These are phyloP conservation scores for Apis cerana DNA, from an alignment of 1,140 invertebrate genomes.

Conservation along the genomic window DNA sequence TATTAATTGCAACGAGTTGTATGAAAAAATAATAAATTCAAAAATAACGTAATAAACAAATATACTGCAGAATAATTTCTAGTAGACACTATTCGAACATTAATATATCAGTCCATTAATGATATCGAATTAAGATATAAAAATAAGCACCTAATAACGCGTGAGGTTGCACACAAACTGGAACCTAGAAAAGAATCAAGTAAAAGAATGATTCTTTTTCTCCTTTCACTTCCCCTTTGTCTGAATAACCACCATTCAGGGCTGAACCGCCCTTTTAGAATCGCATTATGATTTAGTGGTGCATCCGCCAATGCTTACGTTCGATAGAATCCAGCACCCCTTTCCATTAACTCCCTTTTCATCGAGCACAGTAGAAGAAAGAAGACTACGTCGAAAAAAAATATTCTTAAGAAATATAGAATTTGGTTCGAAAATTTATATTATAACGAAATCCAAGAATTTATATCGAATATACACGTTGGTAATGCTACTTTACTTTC, in stretches of 20 bases:
- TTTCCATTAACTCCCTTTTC: slow-evolving; percentile 44
- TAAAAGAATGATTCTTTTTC: slow-evolving; percentile 3
- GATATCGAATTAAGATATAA: background rate
- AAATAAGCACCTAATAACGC: background rate
- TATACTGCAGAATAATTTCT: no score
- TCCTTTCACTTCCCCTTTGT: slow-evolving; percentile 12
- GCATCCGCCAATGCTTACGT: slow-evolving; percentile 42
- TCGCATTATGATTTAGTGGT: slow-evolving; percentile 58
- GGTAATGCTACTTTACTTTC: no score
- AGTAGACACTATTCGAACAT: no score
- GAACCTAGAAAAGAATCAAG: background rate
- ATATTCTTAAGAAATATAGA: background rate
- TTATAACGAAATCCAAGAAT: background rate
- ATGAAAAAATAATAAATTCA: no score
- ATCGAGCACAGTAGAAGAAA: background rate
- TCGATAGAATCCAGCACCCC: slow-evolving; percentile 31
- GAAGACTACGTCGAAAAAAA: slow-evolving; percentile 9
- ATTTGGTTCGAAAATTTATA: background rate
- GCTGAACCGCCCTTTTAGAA: slow-evolving; percentile 55
- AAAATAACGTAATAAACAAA: no score
- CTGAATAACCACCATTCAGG: slow-evolving; percentile 45
- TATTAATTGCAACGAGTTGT: no score
- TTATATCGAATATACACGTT: no score
- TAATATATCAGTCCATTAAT: background rate
- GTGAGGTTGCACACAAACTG: no score